These are phyloP conservation scores for Autographa pulchrina DNA, from an alignment of 2,888 invertebrate genomes.

Conservation along the genomic window DNA sequence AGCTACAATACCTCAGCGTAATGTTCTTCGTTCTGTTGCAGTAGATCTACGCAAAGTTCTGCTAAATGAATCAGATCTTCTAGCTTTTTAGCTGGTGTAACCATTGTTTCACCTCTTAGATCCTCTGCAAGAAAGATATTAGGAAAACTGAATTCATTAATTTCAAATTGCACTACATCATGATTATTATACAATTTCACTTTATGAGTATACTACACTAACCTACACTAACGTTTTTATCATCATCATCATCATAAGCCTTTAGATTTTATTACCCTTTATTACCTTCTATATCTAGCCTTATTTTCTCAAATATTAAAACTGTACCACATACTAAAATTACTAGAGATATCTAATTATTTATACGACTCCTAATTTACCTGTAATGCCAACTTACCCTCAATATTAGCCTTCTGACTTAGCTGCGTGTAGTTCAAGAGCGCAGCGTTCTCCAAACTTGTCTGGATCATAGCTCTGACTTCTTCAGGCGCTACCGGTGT, in stretches of 20 bases:
- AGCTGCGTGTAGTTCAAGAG: constrained; percentile 98
- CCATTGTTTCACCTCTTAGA: constrained; percentile 94
- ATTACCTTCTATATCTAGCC: no score
- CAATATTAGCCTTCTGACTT: constrained; percentile 99
- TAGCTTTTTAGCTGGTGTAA: constrained; percentile 96
- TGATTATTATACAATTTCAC: no score
- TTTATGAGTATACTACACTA: no score
- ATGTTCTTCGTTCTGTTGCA: constrained; percentile 99
- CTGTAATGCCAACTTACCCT: constrained; percentile 90
- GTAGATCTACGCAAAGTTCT: constrained; percentile 98
- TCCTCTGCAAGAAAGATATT: constrained; percentile 90
- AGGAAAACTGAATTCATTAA: background rate
- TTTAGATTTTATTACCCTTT: no score
- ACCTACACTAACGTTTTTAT: no score
- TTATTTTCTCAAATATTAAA: no score
- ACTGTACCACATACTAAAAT: no score
- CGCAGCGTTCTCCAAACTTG: constrained; percentile 99
- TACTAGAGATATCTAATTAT: no score
- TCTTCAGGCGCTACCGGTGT: constrained; percentile 99
- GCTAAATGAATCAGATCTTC: constrained; percentile 99
- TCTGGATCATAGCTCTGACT: constrained; percentile 98
- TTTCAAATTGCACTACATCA: no score
- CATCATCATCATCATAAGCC: no score
- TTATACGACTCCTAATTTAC: no score
- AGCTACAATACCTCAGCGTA: constrained; percentile 96